These are phyloP conservation scores for Lasioglossum lativentre DNA, from an alignment of 2,888 invertebrate genomes.

Conservation along the genomic window DNA sequence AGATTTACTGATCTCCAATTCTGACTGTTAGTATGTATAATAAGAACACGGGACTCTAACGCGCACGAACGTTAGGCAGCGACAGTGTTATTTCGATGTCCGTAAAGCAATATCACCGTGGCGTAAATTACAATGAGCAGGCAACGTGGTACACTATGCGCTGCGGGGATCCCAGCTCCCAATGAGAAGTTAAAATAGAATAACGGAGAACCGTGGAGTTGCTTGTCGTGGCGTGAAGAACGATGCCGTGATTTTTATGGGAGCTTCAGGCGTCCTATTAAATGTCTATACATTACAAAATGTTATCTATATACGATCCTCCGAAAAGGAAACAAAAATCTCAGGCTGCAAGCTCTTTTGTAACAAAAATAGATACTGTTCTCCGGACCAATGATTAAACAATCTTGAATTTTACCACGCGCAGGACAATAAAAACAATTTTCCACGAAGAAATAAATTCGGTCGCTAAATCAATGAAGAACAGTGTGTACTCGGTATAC, in stretches of 20 bases:
- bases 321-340: neutral
- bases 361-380: no score
- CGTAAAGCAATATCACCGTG: conserved; percentile 26
- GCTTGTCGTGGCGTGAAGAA: conserved; percentile 1
- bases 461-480: neutral
- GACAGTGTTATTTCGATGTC: conserved; percentile 55
- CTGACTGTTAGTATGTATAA: neutral
- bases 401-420: neutral
- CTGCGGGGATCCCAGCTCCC: conserved; percentile 4
- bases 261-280: neutral
- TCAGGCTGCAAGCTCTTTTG: no score
- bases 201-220: conserved; percentile 35
- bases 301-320: neutral
- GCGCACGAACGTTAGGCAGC: conserved; percentile 32
- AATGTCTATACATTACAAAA: neutral
- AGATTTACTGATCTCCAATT: neutral
- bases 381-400: neutral
- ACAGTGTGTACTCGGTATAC: neutral
- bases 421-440: neutral
- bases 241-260: neutral
- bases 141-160: neutral
- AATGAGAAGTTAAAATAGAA: conserved; percentile 42
- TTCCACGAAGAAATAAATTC: neutral
- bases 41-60: neutral
- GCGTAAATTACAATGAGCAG: conserved; percentile 35